Base-by-base conservation (phyloP, 2,888 invertebrate genomes). In the Zygothrica quintamaculata region DNA sequence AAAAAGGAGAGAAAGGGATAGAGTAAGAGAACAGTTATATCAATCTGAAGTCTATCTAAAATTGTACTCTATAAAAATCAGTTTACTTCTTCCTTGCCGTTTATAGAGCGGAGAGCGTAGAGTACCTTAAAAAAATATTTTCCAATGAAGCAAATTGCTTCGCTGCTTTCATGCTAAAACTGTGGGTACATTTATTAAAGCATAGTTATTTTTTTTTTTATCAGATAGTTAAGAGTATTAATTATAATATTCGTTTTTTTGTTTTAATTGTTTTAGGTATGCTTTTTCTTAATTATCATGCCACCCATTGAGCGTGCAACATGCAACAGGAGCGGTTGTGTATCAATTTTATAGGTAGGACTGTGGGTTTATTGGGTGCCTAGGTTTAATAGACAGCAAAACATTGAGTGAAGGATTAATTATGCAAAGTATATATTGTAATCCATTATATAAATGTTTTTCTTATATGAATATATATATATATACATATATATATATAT, bases 121-220 rank as follows among this genome's bases (percentile, higher is more conserved):
- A n/a, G n/a, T n/a, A n/a, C n/a, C n/a, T n/a, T n/a, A n/a, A n/a
- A n/a, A n/a, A n/a, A n/a, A n/a, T n/a, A n/a, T n/a, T n/a, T n/a
- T n/a, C n/a, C n/a, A n/a, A n/a, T n/a, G n/a, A n/a, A n/a, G n/a
- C n/a, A n/a, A n/a, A n/a, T n/a, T n/a, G n/a, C n/a, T n/a, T n/a
- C n/a, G n/a, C n/a, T n/a, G n/a, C n/a, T n/a, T 67, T 51, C 69
- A 70, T 70, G 69, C 69, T 74, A 51, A 69, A 74, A 74, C 55
- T 47, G 68, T 73, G 51, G 52, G 58, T 57, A 40, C 6, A 5
- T 22, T 8, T 9, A 29, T 15, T 36, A 46, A 46, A 40, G 40
- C 67, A 37, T 53, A 53, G 31, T 44, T 43, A n/a, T n/a, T n/a
- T n/a, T n/a, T n/a, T n/a, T n/a, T n/a, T n/a, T n/a, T n/a, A n/a